phyloP scores from a whole-genome alignment of 2,888 invertebrate genomes.

The Candidula unifasciata region DNA sequence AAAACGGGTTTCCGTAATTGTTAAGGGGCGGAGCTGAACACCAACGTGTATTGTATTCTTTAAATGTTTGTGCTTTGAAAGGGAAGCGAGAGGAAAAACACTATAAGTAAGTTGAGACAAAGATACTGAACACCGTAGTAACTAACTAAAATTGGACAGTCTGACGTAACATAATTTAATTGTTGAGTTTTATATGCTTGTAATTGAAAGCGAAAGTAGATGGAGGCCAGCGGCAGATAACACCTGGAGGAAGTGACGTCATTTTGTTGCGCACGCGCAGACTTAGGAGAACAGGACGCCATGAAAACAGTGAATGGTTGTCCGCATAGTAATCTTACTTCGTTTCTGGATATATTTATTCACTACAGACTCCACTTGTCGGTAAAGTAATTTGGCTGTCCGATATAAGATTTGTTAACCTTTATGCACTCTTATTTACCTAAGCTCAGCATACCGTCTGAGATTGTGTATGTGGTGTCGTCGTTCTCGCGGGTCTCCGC shows the following conservation, averaged over 20 bases:
- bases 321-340: background rate
- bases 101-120: no score
- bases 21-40: background rate
- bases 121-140: no score
- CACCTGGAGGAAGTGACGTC: conserved; percentile 27
- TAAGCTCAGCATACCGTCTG: no score
- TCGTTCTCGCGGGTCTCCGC: no score
- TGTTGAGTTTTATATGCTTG: background rate
- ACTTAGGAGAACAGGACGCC: conserved; percentile 35
- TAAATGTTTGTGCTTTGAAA: no score
- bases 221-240: background rate
- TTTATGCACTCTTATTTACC: no score
- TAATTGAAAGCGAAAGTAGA: conserved; percentile 17
- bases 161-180: background rate
- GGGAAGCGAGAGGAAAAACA: no score
- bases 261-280: conserved; percentile 39
- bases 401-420: no score
- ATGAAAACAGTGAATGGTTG: conserved; percentile 49
- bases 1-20: background rate
- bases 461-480: no score
- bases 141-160: background rate
- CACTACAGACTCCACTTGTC: background rate
- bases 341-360: background rate
- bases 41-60: no score
- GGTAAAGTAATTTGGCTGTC: background rate